Evolutionary conservation across 2,797 vertebrate species (phyloP).

Genomic region (Rachycentron canadum): DNA sequence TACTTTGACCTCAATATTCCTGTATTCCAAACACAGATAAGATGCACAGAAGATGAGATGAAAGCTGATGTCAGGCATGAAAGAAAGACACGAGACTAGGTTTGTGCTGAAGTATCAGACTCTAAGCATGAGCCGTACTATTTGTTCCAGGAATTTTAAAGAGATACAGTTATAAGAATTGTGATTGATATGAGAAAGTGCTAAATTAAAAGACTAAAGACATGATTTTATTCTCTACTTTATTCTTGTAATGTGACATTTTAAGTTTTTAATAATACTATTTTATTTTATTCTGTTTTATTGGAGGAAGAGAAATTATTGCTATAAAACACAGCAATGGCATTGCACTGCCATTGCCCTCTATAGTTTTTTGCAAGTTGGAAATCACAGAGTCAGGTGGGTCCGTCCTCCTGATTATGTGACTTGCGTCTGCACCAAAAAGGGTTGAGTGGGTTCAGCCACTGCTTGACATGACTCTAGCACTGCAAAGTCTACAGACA

Average conservation of each 20-base stretch:
- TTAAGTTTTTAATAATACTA: neutral
- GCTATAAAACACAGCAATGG: no score
- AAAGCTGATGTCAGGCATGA: neutral
- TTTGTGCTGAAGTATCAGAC: neutral
- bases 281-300: no score
- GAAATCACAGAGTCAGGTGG: conserved; percentile 13
- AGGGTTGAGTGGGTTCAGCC: conserved; percentile 32
- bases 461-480: neutral
- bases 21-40: conserved; percentile 21
- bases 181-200: no score
- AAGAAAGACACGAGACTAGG: neutral
- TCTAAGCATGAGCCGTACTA: neutral
- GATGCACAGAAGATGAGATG: neutral
- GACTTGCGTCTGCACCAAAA: neutral
- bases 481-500: neutral
- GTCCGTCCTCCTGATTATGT: neutral
- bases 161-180: no score
- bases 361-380: neutral
- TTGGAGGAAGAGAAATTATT: no score
- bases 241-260: neutral
- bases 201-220: no score
- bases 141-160: neutral
- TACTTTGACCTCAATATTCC: conserved; percentile 30
- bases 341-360: no score
- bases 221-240: no score